Base-by-base conservation (phyloP, 1,140 invertebrate species). In the Sitobion miscanthi region DNA sequence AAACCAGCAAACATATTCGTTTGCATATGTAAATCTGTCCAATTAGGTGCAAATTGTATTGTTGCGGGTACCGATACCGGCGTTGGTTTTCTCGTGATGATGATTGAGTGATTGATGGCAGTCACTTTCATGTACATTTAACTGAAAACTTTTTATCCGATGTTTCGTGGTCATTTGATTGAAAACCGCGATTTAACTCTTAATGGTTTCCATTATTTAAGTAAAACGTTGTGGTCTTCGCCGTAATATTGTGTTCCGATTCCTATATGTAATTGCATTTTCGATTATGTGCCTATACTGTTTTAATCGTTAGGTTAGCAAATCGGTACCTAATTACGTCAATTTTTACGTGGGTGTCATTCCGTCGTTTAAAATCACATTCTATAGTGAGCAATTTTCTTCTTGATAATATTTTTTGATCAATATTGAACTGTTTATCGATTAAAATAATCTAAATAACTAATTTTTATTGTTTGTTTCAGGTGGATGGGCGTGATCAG, bases 401-500 rank as follows among this genome's bases (percentile, higher is more conserved):
- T 77, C 30, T 30, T 77, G 5, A 17, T n/a, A 77, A 77, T 77
- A 77, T n/a, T 77, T 2, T n/a, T n/a, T 77, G 14, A 77, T 77
- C 14, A 77, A 77, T 77, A 77, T 77, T 77, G 30, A 77, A 77
- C 30, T 77, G n/a, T 77, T 54, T 35, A 7, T 77, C 30, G 62
- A 77, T 4, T 77, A 77, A 77, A 77, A 6, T 35, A 52, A 77
- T 77, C 30, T 77, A 77, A 77, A 77, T 77, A 77, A 77, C 62
- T n/a, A 38, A 93, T 93, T 94, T 94, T 90, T 94, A 7, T 38
- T 83, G 77, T 94, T 94, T 94, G 93, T 96, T 96, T 88, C 94
- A 97, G 97, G 94, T 97, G 97, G 97, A 97, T 97, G 96, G 97
- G 97, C 95, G 97, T 97, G 4, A 97, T 97, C 93, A 96, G 96